Evolutionary conservation across 2,797 vertebrate species (phyloP).

Genomic region (Mormyrus proboscirostris): DNA sequence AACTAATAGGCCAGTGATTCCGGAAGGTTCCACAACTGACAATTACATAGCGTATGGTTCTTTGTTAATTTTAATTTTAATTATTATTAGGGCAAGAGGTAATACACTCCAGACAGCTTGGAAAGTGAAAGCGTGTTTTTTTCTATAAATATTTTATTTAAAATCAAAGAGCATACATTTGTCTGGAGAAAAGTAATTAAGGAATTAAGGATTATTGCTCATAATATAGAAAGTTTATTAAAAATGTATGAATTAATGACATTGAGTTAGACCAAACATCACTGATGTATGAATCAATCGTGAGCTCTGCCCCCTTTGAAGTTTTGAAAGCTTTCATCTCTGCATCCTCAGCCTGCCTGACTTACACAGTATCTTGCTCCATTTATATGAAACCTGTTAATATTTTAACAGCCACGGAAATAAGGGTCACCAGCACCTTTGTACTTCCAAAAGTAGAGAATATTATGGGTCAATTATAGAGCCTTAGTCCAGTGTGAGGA

Average conservation of each 20-base stretch:
- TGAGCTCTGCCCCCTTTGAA: background rate
- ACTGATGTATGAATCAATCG: background rate
- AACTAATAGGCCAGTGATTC: background rate
- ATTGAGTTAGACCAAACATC: background rate
- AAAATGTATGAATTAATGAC: constrained; percentile 7
- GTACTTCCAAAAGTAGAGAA: background rate
- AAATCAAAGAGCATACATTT: background rate
- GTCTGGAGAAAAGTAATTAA: background rate
- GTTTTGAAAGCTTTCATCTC: background rate
- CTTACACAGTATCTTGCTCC: background rate
- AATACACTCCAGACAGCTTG: background rate
- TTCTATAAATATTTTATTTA: background rate
- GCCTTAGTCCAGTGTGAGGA: background rate
- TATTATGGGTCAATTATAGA: background rate
- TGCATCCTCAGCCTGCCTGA: background rate
- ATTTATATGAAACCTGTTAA: background rate
- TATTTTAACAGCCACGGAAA: background rate
- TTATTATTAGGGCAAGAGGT: background rate
- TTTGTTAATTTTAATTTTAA: background rate
- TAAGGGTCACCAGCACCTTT: background rate
- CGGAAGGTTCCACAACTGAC: background rate
- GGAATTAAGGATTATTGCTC: background rate
- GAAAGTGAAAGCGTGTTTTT: background rate
- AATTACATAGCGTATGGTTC: background rate
- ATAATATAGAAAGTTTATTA: background rate